These are phyloP conservation scores for Triplophysa tibetana DNA, from an alignment of 2,113 vertebrate genomes.

Conservation along the genomic window DNA sequence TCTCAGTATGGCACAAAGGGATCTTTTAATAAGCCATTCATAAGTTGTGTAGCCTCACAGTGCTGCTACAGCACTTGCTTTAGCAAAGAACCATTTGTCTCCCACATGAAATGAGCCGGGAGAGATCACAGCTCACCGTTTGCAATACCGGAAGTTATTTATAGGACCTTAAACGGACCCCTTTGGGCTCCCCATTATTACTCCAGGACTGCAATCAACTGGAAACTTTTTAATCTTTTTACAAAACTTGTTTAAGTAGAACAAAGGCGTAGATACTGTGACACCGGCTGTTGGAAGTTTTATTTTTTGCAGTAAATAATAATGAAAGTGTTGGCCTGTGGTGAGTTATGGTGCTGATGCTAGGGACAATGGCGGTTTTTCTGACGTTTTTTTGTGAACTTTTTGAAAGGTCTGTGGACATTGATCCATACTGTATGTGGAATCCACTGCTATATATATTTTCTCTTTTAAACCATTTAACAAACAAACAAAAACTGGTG, in stretches of 20 bases:
- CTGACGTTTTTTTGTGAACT: too few relatives aligned
- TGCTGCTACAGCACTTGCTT: constrained; percentile 33
- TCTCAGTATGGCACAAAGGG: constrained; percentile 18
- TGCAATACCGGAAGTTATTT: constrained; percentile 32
- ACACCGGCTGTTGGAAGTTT: not conserved
- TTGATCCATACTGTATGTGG: too few relatives aligned
- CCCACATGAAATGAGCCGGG: constrained; percentile 31
- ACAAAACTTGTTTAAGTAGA: constrained; percentile 34
- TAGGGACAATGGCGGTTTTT: not conserved
- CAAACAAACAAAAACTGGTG: too few relatives aligned
- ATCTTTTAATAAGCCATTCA: constrained; percentile 32
- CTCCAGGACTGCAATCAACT: constrained; percentile 2
- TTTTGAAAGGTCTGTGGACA: too few relatives aligned
- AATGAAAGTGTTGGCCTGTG: not conserved
- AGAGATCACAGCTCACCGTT: constrained; percentile 31
- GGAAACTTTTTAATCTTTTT: constrained; percentile 41
- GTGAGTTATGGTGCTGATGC: not conserved
- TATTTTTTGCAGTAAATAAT: not conserved
- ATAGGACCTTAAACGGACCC: constrained; percentile 5
- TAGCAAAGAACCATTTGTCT: constrained; percentile 25
- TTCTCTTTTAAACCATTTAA: too few relatives aligned
- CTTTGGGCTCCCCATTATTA: not conserved
- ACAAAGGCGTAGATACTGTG: not conserved
- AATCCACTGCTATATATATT: too few relatives aligned
- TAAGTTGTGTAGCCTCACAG: not conserved